Conservation (phyloP, 2,888 invertebrate species). For the Mythimna impura region DNA sequence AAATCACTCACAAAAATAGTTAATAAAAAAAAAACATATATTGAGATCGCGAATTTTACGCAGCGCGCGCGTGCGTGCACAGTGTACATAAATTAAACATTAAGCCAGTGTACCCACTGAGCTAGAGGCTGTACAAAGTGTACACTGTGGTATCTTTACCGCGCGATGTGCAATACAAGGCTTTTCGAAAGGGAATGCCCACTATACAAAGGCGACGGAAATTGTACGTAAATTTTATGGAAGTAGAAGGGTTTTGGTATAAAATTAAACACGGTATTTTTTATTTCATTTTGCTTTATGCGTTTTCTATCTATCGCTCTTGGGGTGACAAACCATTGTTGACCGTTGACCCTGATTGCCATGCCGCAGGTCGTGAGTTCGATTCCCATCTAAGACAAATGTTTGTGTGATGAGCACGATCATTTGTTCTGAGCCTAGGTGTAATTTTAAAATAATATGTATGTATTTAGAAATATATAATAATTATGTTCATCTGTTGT, state of each 20-base stretch:
- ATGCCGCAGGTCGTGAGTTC: too few relatives aligned
- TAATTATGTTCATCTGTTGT: too few relatives aligned
- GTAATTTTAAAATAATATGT: too few relatives aligned
- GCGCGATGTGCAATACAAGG: constrained; percentile 50
- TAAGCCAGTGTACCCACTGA: constrained; percentile 51
- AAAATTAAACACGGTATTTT: neutral
- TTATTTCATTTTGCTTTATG: neutral
- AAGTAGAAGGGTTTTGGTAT: neutral
- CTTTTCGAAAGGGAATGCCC: constrained; percentile 59
- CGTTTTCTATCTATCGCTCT: too few relatives aligned
- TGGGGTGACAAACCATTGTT: neutral
- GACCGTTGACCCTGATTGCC: neutral
- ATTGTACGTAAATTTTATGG: constrained; percentile 15
- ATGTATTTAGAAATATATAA: too few relatives aligned
- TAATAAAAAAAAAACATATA: constrained; percentile 9
- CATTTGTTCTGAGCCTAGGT: too few relatives aligned
- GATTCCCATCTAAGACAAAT: too few relatives aligned
- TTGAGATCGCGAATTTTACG: constrained; percentile 51
- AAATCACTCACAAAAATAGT: constrained; percentile 19
- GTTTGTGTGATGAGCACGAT: too few relatives aligned
- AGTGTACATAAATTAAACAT: constrained; percentile 65
- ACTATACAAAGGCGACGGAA: constrained; percentile 5
- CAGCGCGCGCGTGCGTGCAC: constrained; percentile 60
- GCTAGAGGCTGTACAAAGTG: constrained; percentile 9
- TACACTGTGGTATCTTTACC: constrained; percentile 34